Conservation (phyloP, 2,797 vertebrate genomes). For the Lepidocolaptes lacrymiger region DNA sequence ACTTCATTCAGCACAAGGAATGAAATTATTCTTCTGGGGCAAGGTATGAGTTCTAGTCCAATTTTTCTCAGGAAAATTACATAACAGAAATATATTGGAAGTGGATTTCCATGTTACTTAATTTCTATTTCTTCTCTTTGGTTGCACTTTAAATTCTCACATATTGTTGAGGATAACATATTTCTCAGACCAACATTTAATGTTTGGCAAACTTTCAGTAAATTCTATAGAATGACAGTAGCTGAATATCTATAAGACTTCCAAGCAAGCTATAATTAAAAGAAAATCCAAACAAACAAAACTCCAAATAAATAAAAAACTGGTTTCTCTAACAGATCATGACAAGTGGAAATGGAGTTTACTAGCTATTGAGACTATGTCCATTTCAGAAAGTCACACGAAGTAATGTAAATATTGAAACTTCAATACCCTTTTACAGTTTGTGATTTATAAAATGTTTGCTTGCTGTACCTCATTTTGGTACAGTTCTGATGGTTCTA, state of each 20-base stretch:
- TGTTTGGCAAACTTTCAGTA: not conserved
- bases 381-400: conserved; percentile 43
- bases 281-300: not conserved
- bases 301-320: not conserved
- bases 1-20: conserved; percentile 4
- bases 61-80: not conserved
- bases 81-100: not conserved
- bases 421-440: not conserved
- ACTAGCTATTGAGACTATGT: not conserved
- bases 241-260: not conserved
- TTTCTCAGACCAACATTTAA: not conserved
- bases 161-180: not conserved
- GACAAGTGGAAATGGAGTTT: not conserved
- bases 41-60: not conserved
- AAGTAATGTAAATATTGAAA: not conserved
- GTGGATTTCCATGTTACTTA: not conserved
- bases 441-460: conserved; percentile 9
- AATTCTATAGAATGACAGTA: not conserved
- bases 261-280: not conserved
- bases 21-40: conserved; percentile 14
- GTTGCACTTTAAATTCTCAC: not conserved
- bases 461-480: not conserved
- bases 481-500: not conserved
- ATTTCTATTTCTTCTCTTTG: not conserved
- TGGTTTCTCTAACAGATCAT: not conserved